phyloP scores from a whole-genome alignment of 2,888 invertebrate species.

The Acanthosepion esculentum region DNA sequence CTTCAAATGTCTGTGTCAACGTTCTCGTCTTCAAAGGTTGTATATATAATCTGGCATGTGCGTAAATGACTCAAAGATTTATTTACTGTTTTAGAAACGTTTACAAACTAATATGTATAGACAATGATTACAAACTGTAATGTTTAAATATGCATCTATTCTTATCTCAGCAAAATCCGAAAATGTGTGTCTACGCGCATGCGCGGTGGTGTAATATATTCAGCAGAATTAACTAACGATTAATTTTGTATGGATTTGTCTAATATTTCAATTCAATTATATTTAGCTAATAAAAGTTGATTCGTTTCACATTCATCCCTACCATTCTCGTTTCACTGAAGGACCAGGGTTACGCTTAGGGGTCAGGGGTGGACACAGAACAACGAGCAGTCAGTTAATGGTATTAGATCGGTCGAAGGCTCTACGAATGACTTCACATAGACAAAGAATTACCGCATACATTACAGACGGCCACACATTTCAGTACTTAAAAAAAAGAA shows the following conservation, averaged over 20 bases:
- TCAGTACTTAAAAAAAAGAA: neutral
- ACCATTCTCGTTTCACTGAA: neutral
- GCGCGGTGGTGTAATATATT: neutral
- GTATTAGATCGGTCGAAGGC: neutral
- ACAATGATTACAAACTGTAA: no score
- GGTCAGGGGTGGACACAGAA: slow-evolving; percentile 17
- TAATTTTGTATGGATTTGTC: neutral
- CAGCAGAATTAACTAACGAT: neutral
- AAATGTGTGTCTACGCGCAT: neutral
- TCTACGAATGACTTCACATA: slow-evolving; percentile 33
- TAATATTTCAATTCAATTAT: neutral
- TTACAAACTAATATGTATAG: no score
- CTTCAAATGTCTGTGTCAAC: no score
- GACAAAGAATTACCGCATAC: slow-evolving; percentile 10
- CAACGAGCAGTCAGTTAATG: neutral
- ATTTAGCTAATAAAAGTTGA: neutral
- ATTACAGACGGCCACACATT: neutral
- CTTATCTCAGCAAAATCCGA: no score
- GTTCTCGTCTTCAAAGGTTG: no score
- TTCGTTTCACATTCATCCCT: neutral
- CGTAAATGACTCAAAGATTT: no score
- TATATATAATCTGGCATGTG: no score
- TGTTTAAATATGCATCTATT: no score
- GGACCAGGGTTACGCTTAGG: neutral
- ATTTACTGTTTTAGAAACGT: no score